Evolutionary conservation across 2,113 vertebrate genomes (phyloP).

Genomic region (Pontoporia blainvillei): DNA sequence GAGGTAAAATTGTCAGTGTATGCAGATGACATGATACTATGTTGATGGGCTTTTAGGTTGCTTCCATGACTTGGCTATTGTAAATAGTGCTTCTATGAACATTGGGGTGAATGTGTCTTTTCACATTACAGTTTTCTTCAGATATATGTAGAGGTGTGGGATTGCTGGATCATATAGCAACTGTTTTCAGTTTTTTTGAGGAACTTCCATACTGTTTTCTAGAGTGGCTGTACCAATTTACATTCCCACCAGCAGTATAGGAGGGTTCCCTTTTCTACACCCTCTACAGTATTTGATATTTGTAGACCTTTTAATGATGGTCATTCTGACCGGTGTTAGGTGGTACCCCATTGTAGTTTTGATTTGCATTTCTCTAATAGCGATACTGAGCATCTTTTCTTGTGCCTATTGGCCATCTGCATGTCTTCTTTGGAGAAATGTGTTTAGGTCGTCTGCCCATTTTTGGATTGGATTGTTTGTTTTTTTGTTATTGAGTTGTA

Average conservation of each 20-base stretch:
- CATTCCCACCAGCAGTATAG: not conserved
- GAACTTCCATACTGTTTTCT: not conserved
- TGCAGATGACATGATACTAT: not conserved
- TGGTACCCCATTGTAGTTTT: not conserved
- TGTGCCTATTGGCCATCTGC: not conserved
- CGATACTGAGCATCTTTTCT: not conserved
- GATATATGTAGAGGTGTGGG: not conserved
- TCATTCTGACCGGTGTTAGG: not conserved
- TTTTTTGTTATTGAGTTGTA: not conserved
- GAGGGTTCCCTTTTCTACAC: not conserved
- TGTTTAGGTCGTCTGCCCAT: not conserved
- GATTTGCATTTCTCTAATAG: not conserved
- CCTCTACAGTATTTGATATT: not conserved
- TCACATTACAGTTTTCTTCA: not conserved
- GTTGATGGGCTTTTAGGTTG: not conserved
- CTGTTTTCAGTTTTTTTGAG: not conserved
- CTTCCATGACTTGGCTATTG: not conserved
- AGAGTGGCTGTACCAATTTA: not conserved
- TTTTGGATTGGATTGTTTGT: not conserved
- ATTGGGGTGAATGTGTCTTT: not conserved
- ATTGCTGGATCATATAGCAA: not conserved
- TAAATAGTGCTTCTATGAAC: not conserved
- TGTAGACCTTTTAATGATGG: not conserved
- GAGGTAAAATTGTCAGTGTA: not conserved
- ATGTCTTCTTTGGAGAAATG: not conserved